Base-by-base conservation (phyloP, 2,797 vertebrate genomes). In the Alectoris magna region DNA sequence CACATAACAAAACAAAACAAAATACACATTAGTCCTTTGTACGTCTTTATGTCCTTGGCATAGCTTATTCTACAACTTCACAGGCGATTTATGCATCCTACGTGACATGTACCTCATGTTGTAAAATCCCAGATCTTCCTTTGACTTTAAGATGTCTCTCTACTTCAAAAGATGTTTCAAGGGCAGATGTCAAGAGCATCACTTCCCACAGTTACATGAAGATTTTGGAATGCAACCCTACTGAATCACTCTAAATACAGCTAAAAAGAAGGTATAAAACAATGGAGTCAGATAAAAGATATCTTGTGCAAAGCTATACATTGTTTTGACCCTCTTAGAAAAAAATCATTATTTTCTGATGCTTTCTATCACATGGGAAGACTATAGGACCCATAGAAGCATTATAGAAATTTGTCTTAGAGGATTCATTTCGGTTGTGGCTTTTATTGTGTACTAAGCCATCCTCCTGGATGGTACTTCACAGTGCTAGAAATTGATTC, bases 161-260 rank as follows among this genome's bases (percentile, higher is more conserved):
- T 58, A 74, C 70, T 94, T 90, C 66, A 62, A 72, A 88, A 88
- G 16, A 27, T 56, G 4, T 31, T 88, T 11, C 5, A 7, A 1
- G 14, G 39, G 23, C 84, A 91, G 24, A 36, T 77, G 27, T 8
- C 5, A 63, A 13, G 17, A 70, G 5, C 36, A 59, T 10, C 6
- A 81, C 29, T 70, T 92, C 23, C 41, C 18, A 63, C 41, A 85
- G 29, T 71, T 81, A 49, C 11, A 5, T 23, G 23, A 27, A 68
- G 56, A 87, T 10, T 91, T 95, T 63, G 70, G 92, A 93, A 49
- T 49, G 44, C 4, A 59, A 49, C 4, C 29, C 77, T 77, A 72
- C 5, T 0, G 14, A 3, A 1, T 51, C 41, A 48, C 13, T 48
- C 8, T 38, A 84, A 79, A 63, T 64, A 56, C 18, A 41, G 5